Base-by-base conservation (phyloP, 2,888 invertebrate species). In the Camptogramma bilineatum region DNA sequence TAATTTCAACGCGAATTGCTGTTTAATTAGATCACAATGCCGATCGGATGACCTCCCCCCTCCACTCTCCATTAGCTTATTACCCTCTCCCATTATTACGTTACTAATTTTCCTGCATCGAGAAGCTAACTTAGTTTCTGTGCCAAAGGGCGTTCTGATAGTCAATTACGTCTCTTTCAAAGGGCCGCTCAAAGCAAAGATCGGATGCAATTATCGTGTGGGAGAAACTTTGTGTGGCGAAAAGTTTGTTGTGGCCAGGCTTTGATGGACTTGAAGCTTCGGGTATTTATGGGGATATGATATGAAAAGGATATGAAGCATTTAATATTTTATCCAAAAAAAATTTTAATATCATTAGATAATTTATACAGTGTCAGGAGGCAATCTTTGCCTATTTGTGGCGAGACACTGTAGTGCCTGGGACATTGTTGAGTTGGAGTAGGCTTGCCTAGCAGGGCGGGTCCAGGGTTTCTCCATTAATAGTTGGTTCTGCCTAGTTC, bases 21-120 rank as follows among this genome's bases (percentile, higher is more conserved):
- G 73, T 82, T 77, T 90, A 90, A 91, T 90, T 85, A 77, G 77
- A 89, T 92, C 83, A 84, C 68, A 62, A n/a, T 72, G 78, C 70
- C 84, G 84, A 84, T 84, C 81, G 84, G 85, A 87, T 91, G 91
- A 90, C 91, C 90, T 84, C 66, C 78, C 76, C 64, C 68, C 54
- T 73, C 74, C 51, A 10, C 76, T 73, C 83, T 87, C 90, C 87
- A 93, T 93, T 92, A 91, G 77, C 86, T 87, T 85, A 90, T 91
- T 91, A 92, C 87, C 80, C 83, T 76, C 79, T 80, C 82, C 85
- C 77, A 88, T 93, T 90, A 92, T 90, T 88, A 80, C 87, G 91
- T 91, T 89, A 90, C 88, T 91, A 91, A 92, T 92, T 90, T 91
- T 87, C 89, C 89, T 90, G 88, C 83, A 85, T 87, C 85, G 88